A percentile compares a stretch with the other conserved stretches of the same genome.
Evolutionary conservation across 2,113 vertebrate species (phyloP).

Genomic region (Zingel zingel): DNA sequence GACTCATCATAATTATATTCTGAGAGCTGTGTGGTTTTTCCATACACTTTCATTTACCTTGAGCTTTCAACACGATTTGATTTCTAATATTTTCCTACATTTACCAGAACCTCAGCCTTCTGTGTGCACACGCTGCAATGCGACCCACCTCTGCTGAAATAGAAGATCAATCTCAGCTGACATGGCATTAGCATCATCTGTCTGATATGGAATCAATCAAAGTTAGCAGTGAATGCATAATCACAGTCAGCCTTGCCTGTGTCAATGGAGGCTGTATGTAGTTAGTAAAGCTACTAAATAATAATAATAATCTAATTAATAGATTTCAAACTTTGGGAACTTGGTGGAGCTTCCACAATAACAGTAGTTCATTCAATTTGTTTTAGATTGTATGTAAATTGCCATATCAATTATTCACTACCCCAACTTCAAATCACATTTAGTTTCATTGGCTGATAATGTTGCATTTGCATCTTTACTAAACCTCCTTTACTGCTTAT

Average conservation of each 20-base stretch:
- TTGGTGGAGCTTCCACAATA: neutral
- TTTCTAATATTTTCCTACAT: slow-evolving; percentile 47
- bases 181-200: slow-evolving; percentile 38
- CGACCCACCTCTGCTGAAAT: slow-evolving; percentile 6
- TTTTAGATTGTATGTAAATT: neutral
- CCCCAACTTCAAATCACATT: neutral
- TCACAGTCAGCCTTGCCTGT: slow-evolving; percentile 22
- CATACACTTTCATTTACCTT: slow-evolving; percentile 51
- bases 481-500: neutral
- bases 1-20: slow-evolving; percentile 42
- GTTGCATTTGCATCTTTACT: neutral
- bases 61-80: slow-evolving; percentile 21
- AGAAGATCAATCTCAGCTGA: slow-evolving; percentile 42
- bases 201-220: slow-evolving; percentile 52
- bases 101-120: slow-evolving; percentile 30
- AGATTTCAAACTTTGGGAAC: neutral
- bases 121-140: neutral
- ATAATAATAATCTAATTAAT: no score
- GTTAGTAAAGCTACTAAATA: slow-evolving; percentile 1
- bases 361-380: neutral
- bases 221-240: slow-evolving; percentile 38
- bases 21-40: slow-evolving; percentile 63
- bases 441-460: neutral
- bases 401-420: neutral
- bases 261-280: neutral